phyloP scores from a whole-genome alignment of 2,797 vertebrate species.

The Monodelphis domestica region DNA sequence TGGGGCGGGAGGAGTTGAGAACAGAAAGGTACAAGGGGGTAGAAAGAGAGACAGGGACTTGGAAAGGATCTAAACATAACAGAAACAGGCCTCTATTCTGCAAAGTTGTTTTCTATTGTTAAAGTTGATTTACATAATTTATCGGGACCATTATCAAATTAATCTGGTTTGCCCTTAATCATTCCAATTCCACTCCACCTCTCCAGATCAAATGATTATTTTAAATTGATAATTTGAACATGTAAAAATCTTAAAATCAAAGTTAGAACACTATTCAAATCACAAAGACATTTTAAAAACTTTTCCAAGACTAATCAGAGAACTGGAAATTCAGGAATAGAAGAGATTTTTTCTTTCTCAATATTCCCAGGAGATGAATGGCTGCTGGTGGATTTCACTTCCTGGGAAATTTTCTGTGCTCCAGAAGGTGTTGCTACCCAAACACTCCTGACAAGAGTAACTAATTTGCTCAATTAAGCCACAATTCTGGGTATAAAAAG shows the following conservation, averaged over 20 bases:
- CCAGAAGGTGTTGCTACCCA: background rate
- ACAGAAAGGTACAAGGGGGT: background rate
- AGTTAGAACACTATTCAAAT: background rate
- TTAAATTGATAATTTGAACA: background rate
- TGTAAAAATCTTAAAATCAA: background rate
- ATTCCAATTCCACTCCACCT: background rate
- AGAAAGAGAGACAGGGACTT: background rate
- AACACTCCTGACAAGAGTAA: slow-evolving; percentile 23
- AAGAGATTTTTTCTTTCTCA: background rate
- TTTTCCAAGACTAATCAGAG: background rate
- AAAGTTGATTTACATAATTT: slow-evolving; percentile 50
- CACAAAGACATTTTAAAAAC: background rate
- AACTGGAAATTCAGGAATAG: background rate
- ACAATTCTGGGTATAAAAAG: slow-evolving; percentile 17
- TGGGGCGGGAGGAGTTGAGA: slow-evolving; percentile 34
- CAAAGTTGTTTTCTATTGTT: slow-evolving; percentile 51
- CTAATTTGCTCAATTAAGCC: slow-evolving; percentile 48
- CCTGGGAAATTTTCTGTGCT: slow-evolving; percentile 67
- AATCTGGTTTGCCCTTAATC: background rate
- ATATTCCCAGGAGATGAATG: slow-evolving; percentile 29
- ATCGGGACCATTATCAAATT: slow-evolving; percentile 15
- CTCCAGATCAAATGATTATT: background rate
- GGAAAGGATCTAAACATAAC: background rate
- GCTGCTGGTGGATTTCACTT: slow-evolving; percentile 2
- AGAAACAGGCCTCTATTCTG: slow-evolving; percentile 18